Evolutionary conservation across 2,888 invertebrate genomes (phyloP).

Genomic region (Embidobia sp.): DNA sequence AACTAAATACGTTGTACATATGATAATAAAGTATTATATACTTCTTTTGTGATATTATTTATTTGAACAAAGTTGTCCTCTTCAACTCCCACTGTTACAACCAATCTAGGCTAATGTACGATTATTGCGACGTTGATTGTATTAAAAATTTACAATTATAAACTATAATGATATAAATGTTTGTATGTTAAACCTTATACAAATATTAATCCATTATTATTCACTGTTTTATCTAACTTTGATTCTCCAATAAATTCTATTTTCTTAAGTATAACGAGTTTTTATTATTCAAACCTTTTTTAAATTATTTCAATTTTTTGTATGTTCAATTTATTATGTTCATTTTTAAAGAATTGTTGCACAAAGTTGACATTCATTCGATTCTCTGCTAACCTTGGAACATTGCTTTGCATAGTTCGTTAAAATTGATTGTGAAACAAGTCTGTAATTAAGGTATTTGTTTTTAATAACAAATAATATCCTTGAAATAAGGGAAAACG

Average conservation of each 20-base stretch:
- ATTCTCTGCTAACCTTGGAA: no score
- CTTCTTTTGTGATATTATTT: slow-evolving; percentile 38
- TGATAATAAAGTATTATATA: slow-evolving; percentile 55
- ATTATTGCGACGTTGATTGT: slow-evolving; percentile 1
- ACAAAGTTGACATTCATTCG: no score
- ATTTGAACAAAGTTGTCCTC: slow-evolving; percentile 37
- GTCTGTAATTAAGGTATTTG: no score
- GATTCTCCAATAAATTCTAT: slow-evolving; percentile 49
- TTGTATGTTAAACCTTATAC: slow-evolving; percentile 29
- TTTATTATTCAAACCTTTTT: background rate
- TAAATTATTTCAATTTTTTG: no score
- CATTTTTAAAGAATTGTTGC: no score
- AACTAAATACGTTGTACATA: slow-evolving; percentile 47
- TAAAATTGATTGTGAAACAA: no score
- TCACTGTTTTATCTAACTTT: slow-evolving; percentile 17
- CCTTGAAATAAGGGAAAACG: no score
- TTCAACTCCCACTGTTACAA: background rate
- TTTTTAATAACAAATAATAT: no score
- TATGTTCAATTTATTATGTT: no score
- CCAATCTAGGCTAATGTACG: no score
- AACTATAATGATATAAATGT: background rate
- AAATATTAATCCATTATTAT: background rate
- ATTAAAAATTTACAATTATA: background rate
- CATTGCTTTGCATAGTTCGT: no score
- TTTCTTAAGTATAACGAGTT: slow-evolving; percentile 33